phyloP scores from a whole-genome alignment of 2,113 vertebrate genomes.

The Apodemus sylvaticus region DNA sequence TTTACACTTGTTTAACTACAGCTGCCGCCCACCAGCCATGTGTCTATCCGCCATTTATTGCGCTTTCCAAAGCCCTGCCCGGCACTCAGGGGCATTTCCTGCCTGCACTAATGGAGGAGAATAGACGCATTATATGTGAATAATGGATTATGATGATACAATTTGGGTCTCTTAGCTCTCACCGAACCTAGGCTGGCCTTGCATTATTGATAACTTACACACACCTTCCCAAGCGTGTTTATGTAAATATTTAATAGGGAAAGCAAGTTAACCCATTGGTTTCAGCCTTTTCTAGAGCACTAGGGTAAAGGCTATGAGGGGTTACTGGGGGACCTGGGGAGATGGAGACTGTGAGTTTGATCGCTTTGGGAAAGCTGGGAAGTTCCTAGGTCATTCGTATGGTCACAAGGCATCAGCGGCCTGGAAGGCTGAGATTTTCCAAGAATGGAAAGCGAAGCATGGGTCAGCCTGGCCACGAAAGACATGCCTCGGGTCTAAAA shows the following conservation, averaged over 20 bases:
- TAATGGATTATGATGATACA: slow-evolving; percentile 99
- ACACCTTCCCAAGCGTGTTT: slow-evolving; percentile 98
- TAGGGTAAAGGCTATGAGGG: slow-evolving; percentile 59
- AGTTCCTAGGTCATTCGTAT: neutral
- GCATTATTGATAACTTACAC: slow-evolving; percentile 99
- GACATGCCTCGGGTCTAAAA: neutral
- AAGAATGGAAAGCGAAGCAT: neutral
- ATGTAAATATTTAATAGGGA: slow-evolving; percentile 98
- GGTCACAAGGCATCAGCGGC: neutral
- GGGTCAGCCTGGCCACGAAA: neutral
- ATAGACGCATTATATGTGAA: slow-evolving; percentile 99
- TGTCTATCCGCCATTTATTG: slow-evolving; percentile 90
- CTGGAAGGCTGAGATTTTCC: slow-evolving; percentile 13
- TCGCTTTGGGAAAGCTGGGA: neutral
- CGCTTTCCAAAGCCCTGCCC: slow-evolving; percentile 88
- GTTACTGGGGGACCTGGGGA: neutral
- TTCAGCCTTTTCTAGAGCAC: slow-evolving; percentile 77
- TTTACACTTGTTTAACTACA: slow-evolving; percentile 90
- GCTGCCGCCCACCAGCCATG: slow-evolving; percentile 86
- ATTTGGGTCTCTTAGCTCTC: slow-evolving; percentile 94
- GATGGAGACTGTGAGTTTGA: neutral
- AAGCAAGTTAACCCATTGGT: slow-evolving; percentile 89
- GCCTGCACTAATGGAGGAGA: slow-evolving; percentile 90
- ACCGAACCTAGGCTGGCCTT: slow-evolving; percentile 93
- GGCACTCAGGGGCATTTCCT: slow-evolving; percentile 89